phyloP scores from a whole-genome alignment of 2,888 invertebrate genomes.

The Colostygia pectinataria region DNA sequence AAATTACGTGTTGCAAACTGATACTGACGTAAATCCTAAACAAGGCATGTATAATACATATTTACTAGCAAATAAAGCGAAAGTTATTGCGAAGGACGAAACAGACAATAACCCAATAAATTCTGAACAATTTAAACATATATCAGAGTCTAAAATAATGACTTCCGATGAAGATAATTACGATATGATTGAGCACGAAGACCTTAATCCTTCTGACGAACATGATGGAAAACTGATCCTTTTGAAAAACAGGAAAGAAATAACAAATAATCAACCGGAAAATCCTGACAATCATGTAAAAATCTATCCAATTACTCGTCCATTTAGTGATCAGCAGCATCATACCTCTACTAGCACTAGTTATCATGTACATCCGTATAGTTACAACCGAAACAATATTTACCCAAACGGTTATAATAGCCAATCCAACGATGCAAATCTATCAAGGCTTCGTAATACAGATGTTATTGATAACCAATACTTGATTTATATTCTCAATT shows the following conservation, averaged over 20 bases:
- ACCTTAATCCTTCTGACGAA: not conserved
- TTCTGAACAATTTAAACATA: not conserved
- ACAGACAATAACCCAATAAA: not conserved
- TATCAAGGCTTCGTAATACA: too few relatives aligned
- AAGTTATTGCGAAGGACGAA: not conserved
- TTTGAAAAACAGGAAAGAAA: not conserved
- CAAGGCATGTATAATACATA: not conserved
- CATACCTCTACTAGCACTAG: not conserved
- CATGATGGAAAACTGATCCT: not conserved
- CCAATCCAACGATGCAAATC: not conserved
- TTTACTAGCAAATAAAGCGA: not conserved
- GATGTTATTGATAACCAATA: not conserved
- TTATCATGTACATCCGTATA: not conserved
- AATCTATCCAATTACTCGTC: not conserved
- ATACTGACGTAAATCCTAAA: not conserved
- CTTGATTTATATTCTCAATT: constrained; percentile 1
- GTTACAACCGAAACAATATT: not conserved
- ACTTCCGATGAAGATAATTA: not conserved
- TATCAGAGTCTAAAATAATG: not conserved
- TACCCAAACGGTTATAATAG: not conserved
- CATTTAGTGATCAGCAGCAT: not conserved
- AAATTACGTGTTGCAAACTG: too few relatives aligned
- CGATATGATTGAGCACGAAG: not conserved
- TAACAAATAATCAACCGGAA: not conserved
- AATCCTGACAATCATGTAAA: not conserved